Evolutionary conservation across 2,888 invertebrate species (phyloP).

Genomic region (Brachylomia viminalis): DNA sequence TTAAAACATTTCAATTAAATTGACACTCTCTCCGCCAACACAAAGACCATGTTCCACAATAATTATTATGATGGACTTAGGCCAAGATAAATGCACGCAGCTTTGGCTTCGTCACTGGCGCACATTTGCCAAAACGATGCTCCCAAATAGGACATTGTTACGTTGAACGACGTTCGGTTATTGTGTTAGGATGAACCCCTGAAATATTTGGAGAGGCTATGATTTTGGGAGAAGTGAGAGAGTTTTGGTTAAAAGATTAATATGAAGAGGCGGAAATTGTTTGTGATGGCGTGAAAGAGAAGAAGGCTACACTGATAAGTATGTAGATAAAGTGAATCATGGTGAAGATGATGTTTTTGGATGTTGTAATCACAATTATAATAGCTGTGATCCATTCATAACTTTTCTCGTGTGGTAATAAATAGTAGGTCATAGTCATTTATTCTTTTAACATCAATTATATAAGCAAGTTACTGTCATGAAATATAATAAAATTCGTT

Average conservation of each 20-base stretch:
- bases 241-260: slow-evolving; percentile 25
- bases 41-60: slow-evolving; percentile 56
- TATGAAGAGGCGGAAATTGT: not conserved
- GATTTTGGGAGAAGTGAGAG: slow-evolving; percentile 22
- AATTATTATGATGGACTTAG: slow-evolving; percentile 77
- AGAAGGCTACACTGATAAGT: not conserved
- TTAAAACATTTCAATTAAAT: not conserved
- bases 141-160: slow-evolving; percentile 55
- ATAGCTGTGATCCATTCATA: not conserved
- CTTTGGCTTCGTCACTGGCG: slow-evolving; percentile 72
- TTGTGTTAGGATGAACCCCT: slow-evolving; percentile 34
- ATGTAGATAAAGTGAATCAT: not conserved
- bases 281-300: not conserved
- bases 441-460: not conserved
- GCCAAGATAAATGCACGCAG: slow-evolving; percentile 79
- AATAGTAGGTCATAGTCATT: not conserved
- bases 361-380: not conserved
- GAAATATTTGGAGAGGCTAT: slow-evolving; percentile 24
- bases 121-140: slow-evolving; percentile 72
- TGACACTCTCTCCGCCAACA: slow-evolving; percentile 51
- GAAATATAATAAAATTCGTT: not conserved
- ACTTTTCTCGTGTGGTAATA: not conserved
- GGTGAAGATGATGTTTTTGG: too few relatives aligned
- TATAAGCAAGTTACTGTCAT: too few relatives aligned
- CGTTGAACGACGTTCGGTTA: slow-evolving; percentile 25